Conservation (phyloP, 1,140 invertebrate genomes). For the Elysia chlorotica region DNA sequence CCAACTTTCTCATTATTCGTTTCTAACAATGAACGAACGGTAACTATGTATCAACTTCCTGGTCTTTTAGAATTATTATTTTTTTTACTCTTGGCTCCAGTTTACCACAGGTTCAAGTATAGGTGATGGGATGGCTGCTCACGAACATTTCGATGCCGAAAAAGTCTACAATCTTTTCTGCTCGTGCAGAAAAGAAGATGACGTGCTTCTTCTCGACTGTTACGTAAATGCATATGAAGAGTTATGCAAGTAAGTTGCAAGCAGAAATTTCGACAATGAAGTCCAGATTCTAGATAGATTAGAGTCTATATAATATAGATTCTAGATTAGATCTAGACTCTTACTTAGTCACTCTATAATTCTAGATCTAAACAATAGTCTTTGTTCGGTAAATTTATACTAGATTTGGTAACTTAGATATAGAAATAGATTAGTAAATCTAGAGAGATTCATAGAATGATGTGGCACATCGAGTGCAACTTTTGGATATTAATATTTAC, state of each 20-base stretch:
- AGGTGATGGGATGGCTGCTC: background rate
- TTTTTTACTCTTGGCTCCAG: no score
- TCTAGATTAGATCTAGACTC: background rate
- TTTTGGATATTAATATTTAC: no score
- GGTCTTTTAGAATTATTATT: no score
- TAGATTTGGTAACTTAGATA: no score
- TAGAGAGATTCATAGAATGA: no score
- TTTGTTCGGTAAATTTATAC: background rate
- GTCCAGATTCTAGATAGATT: background rate
- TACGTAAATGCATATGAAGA: conserved; percentile 33
- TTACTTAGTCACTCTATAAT: background rate
- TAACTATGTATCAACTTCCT: no score
- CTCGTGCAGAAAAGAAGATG: conserved; percentile 12
- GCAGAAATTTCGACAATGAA: background rate
- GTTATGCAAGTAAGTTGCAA: conserved; percentile 27
- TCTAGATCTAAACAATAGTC: background rate
- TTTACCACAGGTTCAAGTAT: no score
- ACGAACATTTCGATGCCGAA: conserved; percentile 12
- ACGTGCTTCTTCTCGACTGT: conserved; percentile 7
- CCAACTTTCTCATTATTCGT: no score
- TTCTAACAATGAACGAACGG: no score
- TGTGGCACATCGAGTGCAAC: no score
- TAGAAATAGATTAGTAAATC: no score
- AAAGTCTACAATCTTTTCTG: conserved; percentile 22
- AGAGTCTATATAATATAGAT: background rate